Evolutionary conservation across 2,888 invertebrate genomes (phyloP).

Genomic region (Tanaodytes sp.): DNA sequence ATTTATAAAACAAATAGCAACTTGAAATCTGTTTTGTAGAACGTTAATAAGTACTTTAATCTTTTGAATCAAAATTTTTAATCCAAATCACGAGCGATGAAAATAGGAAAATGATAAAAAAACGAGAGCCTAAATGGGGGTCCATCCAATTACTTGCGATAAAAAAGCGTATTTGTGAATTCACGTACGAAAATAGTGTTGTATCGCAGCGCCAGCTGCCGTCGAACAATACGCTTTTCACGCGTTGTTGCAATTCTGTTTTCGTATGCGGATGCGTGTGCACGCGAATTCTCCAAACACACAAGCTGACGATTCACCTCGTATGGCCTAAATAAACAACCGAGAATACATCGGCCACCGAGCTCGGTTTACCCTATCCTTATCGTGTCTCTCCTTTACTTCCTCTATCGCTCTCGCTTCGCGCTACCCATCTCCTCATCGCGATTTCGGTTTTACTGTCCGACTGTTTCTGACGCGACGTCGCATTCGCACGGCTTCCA

Average conservation of each 20-base stretch:
- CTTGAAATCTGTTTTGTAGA: no score
- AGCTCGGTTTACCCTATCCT: slow-evolving; percentile 59
- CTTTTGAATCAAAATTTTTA: no score
- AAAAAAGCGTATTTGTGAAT: slow-evolving; percentile 35
- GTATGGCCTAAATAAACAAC: slow-evolving; percentile 73
- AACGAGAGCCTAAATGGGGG: no score
- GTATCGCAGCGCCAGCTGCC: slow-evolving; percentile 41
- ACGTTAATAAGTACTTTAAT: no score
- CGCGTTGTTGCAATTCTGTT: slow-evolving; percentile 49
- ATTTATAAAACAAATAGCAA: no score
- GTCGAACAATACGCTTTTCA: slow-evolving; percentile 53
- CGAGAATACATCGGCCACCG: slow-evolving; percentile 72
- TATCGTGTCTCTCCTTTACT: slow-evolving; percentile 27
- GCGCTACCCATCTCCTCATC: slow-evolving; percentile 1
- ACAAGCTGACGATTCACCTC: slow-evolving; percentile 69
- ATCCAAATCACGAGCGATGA: no score
- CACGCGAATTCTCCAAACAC: slow-evolving; percentile 54
- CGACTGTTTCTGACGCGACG: slow-evolving; percentile 18
- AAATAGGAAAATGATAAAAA: no score
- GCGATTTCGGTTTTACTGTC: slow-evolving; percentile 26
- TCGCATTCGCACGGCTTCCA: no score
- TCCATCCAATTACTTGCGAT: no score
- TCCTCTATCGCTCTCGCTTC: slow-evolving; percentile 41
- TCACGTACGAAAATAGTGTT: slow-evolving; percentile 30
- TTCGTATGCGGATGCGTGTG: slow-evolving; percentile 46